Base-by-base conservation (phyloP, 2,797 vertebrate genomes). In the Micropoecilia bifurca region DNA sequence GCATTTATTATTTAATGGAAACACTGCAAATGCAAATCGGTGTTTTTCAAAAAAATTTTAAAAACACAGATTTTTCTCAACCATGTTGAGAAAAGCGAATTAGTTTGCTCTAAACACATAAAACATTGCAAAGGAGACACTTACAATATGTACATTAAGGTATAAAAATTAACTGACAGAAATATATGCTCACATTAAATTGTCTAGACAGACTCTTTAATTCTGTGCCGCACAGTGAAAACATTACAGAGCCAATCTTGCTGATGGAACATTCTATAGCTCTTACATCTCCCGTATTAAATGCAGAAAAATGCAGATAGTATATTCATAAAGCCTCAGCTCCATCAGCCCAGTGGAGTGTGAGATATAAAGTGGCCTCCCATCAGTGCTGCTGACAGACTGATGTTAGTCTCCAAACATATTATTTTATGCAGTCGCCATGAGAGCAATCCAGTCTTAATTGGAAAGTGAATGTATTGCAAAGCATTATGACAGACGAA, bases 391-490 rank as follows among this genome's bases (percentile, higher is more conserved):
- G 88, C 81, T 86, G 80, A 88, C 87, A 74, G 78, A 74, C 77
- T 45, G 46, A 80, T 55, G 77, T 50, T 39, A 85, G 90, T 89
- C 88, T 90, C 90, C 85, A 76, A 91, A 90, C 89, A 78, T 88
- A 92, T 93, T 92, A 91, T 83, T 90, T 88, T 87, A 86, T 90
- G 90, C 85, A 75, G 88, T 81, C 83, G 41, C 89, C 92, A 63
- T 61, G 91, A 92, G 91, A 88, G 83, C 89, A 71, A 90, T 93
- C 89, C 84, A 55, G 72, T 83, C 79, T 88, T 92, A 90, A 93
- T 93, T 93, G 85, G 87, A 92, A 91, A 91, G 88, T 50, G 83
- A 78, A 91, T 81, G 82, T 87, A 92, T 89, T 87, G 87, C 80
- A 12, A n/a, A 41, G 78, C 82, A 63, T 92, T 90, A 88, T 81